Percentiles rank a stretch among this genome's conserved stretches.
Evolutionary conservation across 2,113 vertebrate species (phyloP).

Genomic region (Nettapus auritus): DNA sequence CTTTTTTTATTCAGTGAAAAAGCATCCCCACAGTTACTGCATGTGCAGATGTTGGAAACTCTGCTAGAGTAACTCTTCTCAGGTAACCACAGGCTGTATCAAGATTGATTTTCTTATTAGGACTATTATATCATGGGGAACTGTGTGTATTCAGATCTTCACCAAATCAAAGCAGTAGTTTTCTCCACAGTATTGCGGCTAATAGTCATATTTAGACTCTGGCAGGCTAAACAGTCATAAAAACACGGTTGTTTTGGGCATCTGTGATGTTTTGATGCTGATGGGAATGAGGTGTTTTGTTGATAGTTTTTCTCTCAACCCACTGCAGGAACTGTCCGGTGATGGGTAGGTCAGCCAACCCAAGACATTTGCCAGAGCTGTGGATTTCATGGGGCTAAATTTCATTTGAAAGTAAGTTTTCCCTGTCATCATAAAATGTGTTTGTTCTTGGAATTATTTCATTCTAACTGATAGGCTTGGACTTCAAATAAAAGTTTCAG

Average conservation of each 20-base stretch:
- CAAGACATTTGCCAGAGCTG: slow-evolving; percentile 14
- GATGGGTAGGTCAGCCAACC: slow-evolving; percentile 30
- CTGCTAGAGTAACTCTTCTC: background rate
- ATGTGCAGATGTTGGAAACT: background rate
- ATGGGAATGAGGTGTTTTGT: slow-evolving; percentile 12
- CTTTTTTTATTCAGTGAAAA: background rate
- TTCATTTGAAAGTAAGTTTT: slow-evolving; percentile 40
- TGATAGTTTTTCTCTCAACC: slow-evolving; percentile 41
- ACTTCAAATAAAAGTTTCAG: slow-evolving; percentile 48
- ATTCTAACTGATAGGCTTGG: slow-evolving; percentile 44
- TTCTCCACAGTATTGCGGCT: background rate
- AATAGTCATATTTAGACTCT: slow-evolving; percentile 20
- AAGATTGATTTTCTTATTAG: slow-evolving; percentile 1
- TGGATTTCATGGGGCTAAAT: background rate
- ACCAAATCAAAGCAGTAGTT: slow-evolving; percentile 36
- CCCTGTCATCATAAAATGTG: background rate
- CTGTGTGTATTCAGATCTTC: background rate
- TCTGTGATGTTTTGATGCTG: background rate
- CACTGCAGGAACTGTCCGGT: background rate
- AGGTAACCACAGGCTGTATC: background rate
- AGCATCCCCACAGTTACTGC: background rate
- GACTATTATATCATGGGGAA: background rate
- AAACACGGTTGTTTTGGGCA: slow-evolving; percentile 44
- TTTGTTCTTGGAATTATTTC: slow-evolving; percentile 42
- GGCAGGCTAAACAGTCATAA: slow-evolving; percentile 11